Base-by-base conservation (phyloP, 2,113 vertebrate genomes). In the Emydocephalus ijimae region DNA sequence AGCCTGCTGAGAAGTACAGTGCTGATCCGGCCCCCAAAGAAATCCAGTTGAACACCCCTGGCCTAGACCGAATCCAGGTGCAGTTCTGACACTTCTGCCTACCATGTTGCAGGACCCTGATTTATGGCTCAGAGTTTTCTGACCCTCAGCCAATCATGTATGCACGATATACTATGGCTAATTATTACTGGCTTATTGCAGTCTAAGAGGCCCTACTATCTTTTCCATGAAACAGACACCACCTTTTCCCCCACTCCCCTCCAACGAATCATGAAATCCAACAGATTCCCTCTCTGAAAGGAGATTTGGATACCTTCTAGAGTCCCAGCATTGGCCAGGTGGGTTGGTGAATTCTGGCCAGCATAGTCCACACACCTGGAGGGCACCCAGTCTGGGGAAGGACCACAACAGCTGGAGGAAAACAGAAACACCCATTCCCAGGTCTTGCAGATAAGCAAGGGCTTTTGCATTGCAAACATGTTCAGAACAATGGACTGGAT, bases 381-480 rank as follows among this genome's bases (percentile, higher is more conserved):
- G 12, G 12, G 64, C 12, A n/a, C 64, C 29, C 64, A n/a, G 64
- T 14, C 29, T 34, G 64, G 29, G 29, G 29, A 12, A 69, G 64
- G 29, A 48, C 89, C 94, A 96, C 69, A 21, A 59, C 55, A 86
- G 50, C 39, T 29, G 93, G 94, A 92, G 93, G 95, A 96, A 92
- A 50, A 90, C 45, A 69, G 1, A 87, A 90, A 94, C 95, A 89
- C 87, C 55, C 55, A 92, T 89, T 93, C 93, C 92, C 91, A 93
- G 93, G 90, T 55, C 93, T 91, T 92, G 0, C 87, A 64, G 91
- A 39, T 85, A 91, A 93, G 50, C 45, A 90, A 91, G 90, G 9
- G 43, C 57, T 29, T 88, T 54, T 89, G 87, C 94, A 94, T 15
- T 52, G 26, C 48, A 50, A 91, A 52, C 26, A 10, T 88, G 85